Evolutionary conservation across 53 echinoderm and acorn worm genomes (phyloP).

Genomic region (Hippasteria phrygiana): DNA sequence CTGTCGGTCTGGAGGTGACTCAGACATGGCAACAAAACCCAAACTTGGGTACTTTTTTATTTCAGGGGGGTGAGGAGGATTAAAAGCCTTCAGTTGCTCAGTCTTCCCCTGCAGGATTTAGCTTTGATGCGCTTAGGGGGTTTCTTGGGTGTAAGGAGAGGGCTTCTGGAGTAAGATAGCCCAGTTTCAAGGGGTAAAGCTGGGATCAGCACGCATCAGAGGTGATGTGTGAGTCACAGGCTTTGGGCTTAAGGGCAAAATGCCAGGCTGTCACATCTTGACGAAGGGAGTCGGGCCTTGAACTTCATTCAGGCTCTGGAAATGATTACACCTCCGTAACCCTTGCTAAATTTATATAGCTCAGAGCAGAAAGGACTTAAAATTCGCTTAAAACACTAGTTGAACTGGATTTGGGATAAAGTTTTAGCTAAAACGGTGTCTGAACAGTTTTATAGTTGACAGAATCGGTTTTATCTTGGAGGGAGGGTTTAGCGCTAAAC

Average conservation of each 20-base stretch:
- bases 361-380: too few relatives aligned
- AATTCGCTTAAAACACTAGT: too few relatives aligned
- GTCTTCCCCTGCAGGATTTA: conserved; percentile 34
- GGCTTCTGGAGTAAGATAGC: conserved; percentile 29
- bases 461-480: too few relatives aligned
- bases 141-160: not conserved
- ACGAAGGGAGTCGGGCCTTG: not conserved
- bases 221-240: conserved; percentile 18
- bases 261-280: conserved; percentile 9
- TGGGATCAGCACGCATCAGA: conserved; percentile 46
- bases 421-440: too few relatives aligned
- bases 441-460: too few relatives aligned
- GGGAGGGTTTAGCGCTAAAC: too few relatives aligned
- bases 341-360: not conserved
- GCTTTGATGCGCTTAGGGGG: conserved; percentile 39
- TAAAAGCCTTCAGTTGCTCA: conserved; percentile 1
- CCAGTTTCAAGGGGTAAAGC: conserved; percentile 39
- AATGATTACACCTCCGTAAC: not conserved
- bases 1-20: conserved; percentile 5
- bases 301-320: not conserved
- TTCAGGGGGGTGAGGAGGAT: not conserved
- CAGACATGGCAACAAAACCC: not conserved
- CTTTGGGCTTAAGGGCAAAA: not conserved
- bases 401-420: too few relatives aligned
- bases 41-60: not conserved